Base-by-base conservation (phyloP, 1,140 invertebrate genomes). In the Nasonia vitripennis region DNA sequence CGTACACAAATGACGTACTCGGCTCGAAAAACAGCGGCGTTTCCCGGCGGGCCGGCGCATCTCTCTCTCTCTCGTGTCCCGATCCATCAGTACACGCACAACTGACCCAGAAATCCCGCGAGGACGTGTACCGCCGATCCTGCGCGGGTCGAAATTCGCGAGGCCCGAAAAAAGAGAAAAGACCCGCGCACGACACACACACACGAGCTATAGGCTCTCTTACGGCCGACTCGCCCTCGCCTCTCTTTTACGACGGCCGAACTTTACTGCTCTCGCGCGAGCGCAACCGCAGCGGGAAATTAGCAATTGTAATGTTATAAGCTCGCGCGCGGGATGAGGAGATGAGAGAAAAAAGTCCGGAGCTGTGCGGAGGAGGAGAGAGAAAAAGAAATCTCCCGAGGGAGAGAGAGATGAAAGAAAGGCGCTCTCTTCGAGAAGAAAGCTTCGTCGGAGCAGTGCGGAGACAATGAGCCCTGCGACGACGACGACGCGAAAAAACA, bases 241-340 rank as follows among this genome's bases (percentile, higher is more conserved):
- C 89, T 89, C 89, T 87, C 91, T 91, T 93, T 92, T 93, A 92
- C 90, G 92, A 93, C 89, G 89, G 87, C 87, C 90, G 89, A 93
- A 92, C 91, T 92, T 93, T 91, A 92, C 89, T 90, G 91, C 81
- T 83, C 27, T 41, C 90, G 87, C 88, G 41, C 90, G 87, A 87
- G 41, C 9, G 90, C 90, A 88, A 91, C 90, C 89, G 90, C 91
- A 92, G 89, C 89, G 91, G 88, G 87, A 90, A 93, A 93, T 93
- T 93, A 93, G 92, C 92, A 93, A 93, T 93, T 93, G 92, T 93
- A 93, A 93, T 93, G 91, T 91, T 93, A 92, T 92, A 92, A 92
- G 91, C 88, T 62, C 55, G 55, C 34, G 55, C 34, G 34, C 41
- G 41, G 77, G 73, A 27, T 5, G 41, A 45, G 34, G 79, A 67